phyloP scores from a whole-genome alignment of 2,797 vertebrate genomes.

The Lepilemur septentrionalis region DNA sequence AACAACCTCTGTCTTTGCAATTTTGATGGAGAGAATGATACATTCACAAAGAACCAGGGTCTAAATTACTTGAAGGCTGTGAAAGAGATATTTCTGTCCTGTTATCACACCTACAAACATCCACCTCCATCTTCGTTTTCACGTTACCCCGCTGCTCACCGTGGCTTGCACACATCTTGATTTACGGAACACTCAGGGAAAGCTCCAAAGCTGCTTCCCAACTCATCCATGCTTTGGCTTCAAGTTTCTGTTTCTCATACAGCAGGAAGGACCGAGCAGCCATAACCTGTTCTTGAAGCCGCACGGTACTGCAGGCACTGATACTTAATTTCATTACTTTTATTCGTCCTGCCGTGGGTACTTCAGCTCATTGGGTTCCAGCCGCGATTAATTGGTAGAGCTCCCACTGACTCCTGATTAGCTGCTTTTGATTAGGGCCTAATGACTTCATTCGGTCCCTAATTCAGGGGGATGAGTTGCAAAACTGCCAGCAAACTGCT shows the following conservation, averaged over 20 bases:
- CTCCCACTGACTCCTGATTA: conserved; percentile 86
- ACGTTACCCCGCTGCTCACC: neutral
- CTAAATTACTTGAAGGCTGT: neutral
- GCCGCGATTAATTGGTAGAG: conserved; percentile 79
- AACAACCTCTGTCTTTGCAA: neutral
- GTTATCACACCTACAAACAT: neutral
- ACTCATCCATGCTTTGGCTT: neutral
- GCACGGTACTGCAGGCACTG: neutral
- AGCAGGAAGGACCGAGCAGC: conserved; percentile 4
- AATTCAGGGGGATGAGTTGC: conserved; percentile 76
- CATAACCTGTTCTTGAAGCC: neutral
- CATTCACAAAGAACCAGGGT: neutral
- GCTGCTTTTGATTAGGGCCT: conserved; percentile 85
- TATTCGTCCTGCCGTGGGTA: conserved; percentile 61
- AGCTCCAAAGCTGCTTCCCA: neutral
- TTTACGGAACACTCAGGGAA: neutral
- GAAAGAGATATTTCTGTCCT: neutral
- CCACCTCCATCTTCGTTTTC: neutral
- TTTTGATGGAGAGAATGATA: neutral
- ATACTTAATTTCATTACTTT: conserved; percentile 67
- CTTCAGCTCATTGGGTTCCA: conserved; percentile 68
- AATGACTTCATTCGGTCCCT: conserved; percentile 82
- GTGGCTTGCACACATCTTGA: neutral
- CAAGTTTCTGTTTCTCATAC: neutral
- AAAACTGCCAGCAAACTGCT: conserved; percentile 74